Base-by-base conservation (phyloP, 37 sponge, comb jelly and placozoan species). In the Haliclona indistincta region DNA sequence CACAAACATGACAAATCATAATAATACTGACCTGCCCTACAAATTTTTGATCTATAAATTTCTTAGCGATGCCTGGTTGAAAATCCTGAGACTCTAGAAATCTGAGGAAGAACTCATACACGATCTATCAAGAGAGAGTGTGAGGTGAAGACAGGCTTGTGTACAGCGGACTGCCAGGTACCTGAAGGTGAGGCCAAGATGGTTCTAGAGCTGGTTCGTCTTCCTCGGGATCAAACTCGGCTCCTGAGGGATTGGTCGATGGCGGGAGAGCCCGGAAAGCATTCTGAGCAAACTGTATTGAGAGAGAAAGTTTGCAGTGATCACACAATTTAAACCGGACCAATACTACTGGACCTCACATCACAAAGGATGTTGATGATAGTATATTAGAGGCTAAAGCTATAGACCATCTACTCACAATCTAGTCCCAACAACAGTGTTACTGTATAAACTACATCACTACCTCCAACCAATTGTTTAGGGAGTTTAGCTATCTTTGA, bases 141-240 rank as follows among this genome's bases (percentile, higher is more conserved):
- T 60, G 65, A 55, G 47, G 71, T 2, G 38, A 25, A n/a, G n/a
- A n/a, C n/a, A n/a, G n/a, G n/a, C n/a, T n/a, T n/a, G n/a, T n/a
- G n/a, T n/a, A n/a, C 13, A 91, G 87, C 83, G n/a, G n/a, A n/a
- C n/a, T n/a, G n/a, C n/a, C n/a, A n/a, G n/a, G n/a, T n/a, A n/a
- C n/a, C n/a, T 98, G 95, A 15, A 98, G 79, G 64, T 98, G 99
- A 44, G 99, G 99, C 99, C 99, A 98, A 47, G 93, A 81, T 8
- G 99, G 63, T 43, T 98, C 99, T 71, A 98, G 76, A 0, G 95
- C 92, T 1, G 99, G 99, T 43, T 98, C 99, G 63, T 98, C 99
- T 58, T 98, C 99, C 67, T 98, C 99, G 1, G 95, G 99, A 55
- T 98, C 99, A 71, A 84, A 98, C 79, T 98, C 95, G 3, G 88